Percentiles rank a stretch among this genome's conserved stretches.
Conservation (phyloP, 2,797 vertebrate genomes). For the Gymnopithys bicolor region DNA sequence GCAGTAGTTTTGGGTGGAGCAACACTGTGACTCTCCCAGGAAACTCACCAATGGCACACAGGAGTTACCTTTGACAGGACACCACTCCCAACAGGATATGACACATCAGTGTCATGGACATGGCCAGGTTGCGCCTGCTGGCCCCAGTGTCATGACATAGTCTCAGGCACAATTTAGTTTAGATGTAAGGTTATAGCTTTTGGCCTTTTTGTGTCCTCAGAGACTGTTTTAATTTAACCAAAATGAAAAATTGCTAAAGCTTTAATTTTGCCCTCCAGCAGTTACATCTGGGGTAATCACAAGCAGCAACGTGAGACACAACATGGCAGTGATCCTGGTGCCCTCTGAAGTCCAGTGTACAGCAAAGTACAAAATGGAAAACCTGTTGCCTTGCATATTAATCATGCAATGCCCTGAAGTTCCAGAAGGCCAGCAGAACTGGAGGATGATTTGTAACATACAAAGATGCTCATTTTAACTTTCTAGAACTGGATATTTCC, state of each 20-base stretch:
- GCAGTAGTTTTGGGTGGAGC: background rate
- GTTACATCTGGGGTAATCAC: background rate
- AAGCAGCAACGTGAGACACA: background rate
- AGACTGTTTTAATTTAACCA: background rate
- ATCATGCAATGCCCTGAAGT: background rate
- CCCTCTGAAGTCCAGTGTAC: background rate
- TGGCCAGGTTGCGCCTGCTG: background rate
- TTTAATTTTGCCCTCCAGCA: background rate
- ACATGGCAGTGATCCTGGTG: background rate
- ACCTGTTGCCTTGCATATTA: background rate
- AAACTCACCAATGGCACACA: background rate
- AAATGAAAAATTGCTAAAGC: background rate
- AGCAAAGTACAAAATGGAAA: background rate
- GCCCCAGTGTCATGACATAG: background rate
- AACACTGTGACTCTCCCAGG: background rate
- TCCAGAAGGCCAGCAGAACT: background rate
- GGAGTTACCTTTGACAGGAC: background rate
- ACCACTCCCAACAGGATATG: background rate
- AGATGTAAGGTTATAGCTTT: background rate
- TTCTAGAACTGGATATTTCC: background rate
- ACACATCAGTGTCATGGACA: background rate
- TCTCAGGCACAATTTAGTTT: background rate
- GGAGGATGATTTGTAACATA: background rate
- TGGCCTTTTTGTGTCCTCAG: background rate
- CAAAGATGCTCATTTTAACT: background rate